Evolutionary conservation across 2,797 vertebrate genomes (phyloP).

Genomic region (Pitangus sulphuratus): DNA sequence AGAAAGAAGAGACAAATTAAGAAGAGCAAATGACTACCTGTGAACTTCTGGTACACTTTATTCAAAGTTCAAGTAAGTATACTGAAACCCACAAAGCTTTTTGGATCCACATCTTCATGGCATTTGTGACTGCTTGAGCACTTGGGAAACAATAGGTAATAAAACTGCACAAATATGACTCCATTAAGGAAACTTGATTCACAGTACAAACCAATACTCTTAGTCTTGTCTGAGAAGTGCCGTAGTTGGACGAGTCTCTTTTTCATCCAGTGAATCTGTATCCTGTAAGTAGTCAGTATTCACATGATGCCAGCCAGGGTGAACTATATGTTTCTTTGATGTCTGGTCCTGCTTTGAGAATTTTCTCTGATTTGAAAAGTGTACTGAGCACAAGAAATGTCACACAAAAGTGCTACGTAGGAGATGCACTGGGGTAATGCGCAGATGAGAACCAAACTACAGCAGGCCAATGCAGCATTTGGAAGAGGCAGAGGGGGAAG

Average conservation of each 20-base stretch:
- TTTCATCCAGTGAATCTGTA: fast-evolving
- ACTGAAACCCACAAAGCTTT: not conserved
- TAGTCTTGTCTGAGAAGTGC: not conserved
- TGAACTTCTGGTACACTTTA: not conserved
- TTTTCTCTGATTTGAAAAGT: not conserved
- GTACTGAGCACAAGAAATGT: not conserved
- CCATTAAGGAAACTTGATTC: not conserved
- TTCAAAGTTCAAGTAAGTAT: not conserved
- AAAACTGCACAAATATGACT: not conserved
- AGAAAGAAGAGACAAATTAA: not conserved
- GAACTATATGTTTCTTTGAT: not conserved
- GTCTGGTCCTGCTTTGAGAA: not conserved
- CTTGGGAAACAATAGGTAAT: slow-evolving; percentile 20
- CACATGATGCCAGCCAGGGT: fast-evolving
- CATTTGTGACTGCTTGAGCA: not conserved
- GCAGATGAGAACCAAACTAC: not conserved
- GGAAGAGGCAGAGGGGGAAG: not conserved
- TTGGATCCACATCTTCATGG: not conserved
- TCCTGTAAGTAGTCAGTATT: not conserved
- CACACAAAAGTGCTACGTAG: fast-evolving
- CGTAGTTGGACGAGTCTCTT: not conserved
- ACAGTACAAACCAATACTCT: not conserved
- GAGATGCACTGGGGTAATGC: not conserved
- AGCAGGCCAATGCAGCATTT: not conserved
- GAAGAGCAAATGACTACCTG: not conserved